phyloP scores from a whole-genome alignment of 2,888 invertebrate genomes.

The Ormyrus rosae region DNA sequence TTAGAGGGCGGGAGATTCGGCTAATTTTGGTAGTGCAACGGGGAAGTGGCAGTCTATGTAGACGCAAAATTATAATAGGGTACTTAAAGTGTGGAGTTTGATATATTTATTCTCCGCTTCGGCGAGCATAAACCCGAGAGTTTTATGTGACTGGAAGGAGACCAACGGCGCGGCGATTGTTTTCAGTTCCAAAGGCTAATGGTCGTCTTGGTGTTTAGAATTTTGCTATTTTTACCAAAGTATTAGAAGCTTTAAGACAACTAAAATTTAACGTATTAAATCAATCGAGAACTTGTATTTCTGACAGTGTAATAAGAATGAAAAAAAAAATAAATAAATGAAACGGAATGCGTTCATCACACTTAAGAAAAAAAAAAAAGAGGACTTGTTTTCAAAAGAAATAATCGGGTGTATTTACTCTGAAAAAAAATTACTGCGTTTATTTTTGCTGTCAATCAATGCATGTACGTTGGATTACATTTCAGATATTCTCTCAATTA shows the following conservation, averaged over 20 bases:
- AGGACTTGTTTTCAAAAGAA: slow-evolving; percentile 32
- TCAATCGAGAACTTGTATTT: not conserved
- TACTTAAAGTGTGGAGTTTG: no score
- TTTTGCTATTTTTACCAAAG: not conserved
- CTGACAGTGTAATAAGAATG: not conserved
- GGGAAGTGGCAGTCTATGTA: no score
- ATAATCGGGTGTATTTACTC: slow-evolving; percentile 25
- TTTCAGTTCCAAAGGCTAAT: no score
- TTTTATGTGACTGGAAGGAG: no score
- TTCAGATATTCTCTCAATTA: not conserved
- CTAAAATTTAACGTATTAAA: slow-evolving; percentile 15
- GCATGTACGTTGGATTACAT: not conserved
- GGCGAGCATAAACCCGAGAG: no score
- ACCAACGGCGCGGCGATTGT: no score
- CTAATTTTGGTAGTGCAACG: no score
- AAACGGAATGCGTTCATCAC: not conserved
- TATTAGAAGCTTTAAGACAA: slow-evolving; percentile 39
- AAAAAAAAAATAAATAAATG: not conserved
- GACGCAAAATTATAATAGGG: no score
- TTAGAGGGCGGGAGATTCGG: no score
- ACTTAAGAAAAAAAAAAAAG: slow-evolving; percentile 7
- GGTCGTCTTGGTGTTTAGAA: no score
- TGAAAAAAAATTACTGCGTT: slow-evolving; percentile 9
- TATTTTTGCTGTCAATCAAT: slow-evolving; percentile 28
- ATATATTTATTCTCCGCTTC: no score